Percentiles rank a stretch among this genome's conserved stretches.
These are phyloP conservation scores for Dendrolimus pini DNA, from an alignment of 2,888 invertebrate genomes.

Conservation along the genomic window DNA sequence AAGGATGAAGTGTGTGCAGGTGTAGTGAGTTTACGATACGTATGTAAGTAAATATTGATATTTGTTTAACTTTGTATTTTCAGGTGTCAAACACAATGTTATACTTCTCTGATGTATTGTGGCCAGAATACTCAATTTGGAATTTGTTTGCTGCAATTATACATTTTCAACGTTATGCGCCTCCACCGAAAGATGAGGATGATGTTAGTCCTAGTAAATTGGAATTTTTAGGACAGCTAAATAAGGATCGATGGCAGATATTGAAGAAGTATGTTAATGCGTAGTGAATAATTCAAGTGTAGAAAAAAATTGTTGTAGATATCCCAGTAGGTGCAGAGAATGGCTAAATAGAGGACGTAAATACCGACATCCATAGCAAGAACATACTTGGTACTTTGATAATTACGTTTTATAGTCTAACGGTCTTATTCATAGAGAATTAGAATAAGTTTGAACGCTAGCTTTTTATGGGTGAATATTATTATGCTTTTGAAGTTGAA, in stretches of 20 bases:
- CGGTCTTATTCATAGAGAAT: too few relatives aligned
- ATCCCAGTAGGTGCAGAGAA: background rate
- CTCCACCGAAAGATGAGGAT: constrained; percentile 24
- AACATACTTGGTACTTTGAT: too few relatives aligned
- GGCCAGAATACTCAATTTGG: constrained; percentile 98
- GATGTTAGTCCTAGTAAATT: background rate
- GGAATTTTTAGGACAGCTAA: constrained; percentile 56
- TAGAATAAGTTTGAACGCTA: too few relatives aligned
- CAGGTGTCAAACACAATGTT: constrained; percentile 87
- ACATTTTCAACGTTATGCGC: constrained; percentile 84
- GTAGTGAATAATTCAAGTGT: constrained; percentile 1
- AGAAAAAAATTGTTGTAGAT: background rate
- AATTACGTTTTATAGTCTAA: too few relatives aligned
- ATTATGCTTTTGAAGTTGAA: too few relatives aligned
- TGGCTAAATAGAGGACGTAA: background rate
- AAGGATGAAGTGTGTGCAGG: too few relatives aligned
- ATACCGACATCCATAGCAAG: background rate
- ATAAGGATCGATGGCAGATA: constrained; percentile 45
- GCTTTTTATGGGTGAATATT: too few relatives aligned
- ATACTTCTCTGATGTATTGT: constrained; percentile 92
- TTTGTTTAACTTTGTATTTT: constrained; percentile 18
- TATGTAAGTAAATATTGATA: too few relatives aligned
- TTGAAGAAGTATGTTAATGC: constrained; percentile 38
- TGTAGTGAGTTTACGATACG: too few relatives aligned
- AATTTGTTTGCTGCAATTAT: constrained; percentile 91